Conservation (phyloP, 2,113 vertebrate genomes). For the Barnardius zonarius region DNA sequence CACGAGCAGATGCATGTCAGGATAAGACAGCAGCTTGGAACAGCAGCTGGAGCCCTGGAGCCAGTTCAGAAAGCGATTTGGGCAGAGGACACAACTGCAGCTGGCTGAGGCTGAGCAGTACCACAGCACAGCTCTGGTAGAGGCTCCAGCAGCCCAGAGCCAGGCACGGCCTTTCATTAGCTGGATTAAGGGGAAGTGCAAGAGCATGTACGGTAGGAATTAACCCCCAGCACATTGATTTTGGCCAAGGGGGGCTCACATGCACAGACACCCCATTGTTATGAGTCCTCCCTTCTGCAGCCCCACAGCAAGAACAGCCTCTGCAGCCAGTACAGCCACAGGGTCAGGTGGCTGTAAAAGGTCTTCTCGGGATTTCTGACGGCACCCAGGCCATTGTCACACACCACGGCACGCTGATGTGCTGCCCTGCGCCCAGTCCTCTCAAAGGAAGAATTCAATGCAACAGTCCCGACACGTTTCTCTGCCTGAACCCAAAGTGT, state of each 20-base stretch:
- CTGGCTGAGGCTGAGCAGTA: background rate
- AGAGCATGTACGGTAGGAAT: background rate
- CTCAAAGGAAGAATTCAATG: background rate
- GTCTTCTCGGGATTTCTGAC: background rate
- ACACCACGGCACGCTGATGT: background rate
- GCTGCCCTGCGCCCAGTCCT: background rate
- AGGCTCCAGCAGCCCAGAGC: background rate
- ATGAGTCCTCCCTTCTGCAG: background rate
- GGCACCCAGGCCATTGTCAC: background rate
- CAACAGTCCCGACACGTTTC: fast-evolving
- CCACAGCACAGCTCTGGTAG: background rate
- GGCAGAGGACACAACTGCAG: background rate
- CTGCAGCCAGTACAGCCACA: background rate
- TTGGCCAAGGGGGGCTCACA: background rate
- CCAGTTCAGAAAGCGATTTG: background rate
- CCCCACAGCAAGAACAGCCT: background rate
- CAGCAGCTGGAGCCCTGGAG: slow-evolving; percentile 16
- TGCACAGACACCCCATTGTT: background rate
- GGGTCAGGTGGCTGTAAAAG: background rate
- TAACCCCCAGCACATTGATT: background rate
- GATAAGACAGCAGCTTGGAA: background rate
- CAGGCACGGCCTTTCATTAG: background rate
- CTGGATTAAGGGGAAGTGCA: background rate
- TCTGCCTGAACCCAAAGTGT: background rate
- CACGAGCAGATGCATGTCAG: slow-evolving; percentile 12